Conservation (phyloP, 2,113 vertebrate species). For the Sminthopsis crassicaudata region DNA sequence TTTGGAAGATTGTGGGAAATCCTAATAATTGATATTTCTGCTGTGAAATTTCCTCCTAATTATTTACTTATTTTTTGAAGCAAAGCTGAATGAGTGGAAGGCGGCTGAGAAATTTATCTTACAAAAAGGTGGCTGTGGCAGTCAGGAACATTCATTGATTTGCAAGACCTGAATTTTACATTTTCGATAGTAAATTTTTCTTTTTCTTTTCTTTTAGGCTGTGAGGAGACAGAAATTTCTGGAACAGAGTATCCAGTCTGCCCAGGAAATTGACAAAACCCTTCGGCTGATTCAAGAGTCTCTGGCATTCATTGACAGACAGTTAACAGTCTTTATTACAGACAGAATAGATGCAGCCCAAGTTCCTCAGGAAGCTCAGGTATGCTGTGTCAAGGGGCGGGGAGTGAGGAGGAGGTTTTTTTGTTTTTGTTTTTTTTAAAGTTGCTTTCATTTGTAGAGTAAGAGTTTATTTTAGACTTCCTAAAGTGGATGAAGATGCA, state of each 20-base stretch:
- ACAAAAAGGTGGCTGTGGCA: constrained; percentile 85
- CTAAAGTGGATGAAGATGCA: constrained; percentile 8
- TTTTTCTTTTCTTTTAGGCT: constrained; percentile 84
- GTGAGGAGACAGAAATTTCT: constrained; percentile 92
- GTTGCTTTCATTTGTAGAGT: constrained; percentile 17
- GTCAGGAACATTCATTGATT: constrained; percentile 52
- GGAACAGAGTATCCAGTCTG: constrained; percentile 92
- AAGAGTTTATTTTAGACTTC: constrained; percentile 24
- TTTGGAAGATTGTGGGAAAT: constrained; percentile 11
- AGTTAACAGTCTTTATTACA: constrained; percentile 89
- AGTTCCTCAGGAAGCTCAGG: constrained; percentile 97
- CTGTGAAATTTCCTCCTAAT: constrained; percentile 39
- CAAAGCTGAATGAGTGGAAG: constrained; percentile 82
- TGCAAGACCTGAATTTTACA: not conserved
- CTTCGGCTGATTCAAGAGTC: constrained; percentile 93
- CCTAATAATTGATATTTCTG: constrained; percentile 34
- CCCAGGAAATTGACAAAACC: constrained; percentile 93
- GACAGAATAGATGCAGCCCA: constrained; percentile 96
- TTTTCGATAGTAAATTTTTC: constrained; percentile 22
- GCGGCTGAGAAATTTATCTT: constrained; percentile 85
- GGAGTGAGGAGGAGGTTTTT: too few species aligned
- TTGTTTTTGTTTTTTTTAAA: too few species aligned
- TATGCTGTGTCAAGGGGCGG: constrained; percentile 67
- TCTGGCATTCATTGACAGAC: constrained; percentile 90
- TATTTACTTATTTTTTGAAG: constrained; percentile 36